A percentile compares a stretch with the other conserved stretches of the same genome.
phyloP scores from a whole-genome alignment of 1,140 invertebrate genomes.

The Contarinia nasturtii region DNA sequence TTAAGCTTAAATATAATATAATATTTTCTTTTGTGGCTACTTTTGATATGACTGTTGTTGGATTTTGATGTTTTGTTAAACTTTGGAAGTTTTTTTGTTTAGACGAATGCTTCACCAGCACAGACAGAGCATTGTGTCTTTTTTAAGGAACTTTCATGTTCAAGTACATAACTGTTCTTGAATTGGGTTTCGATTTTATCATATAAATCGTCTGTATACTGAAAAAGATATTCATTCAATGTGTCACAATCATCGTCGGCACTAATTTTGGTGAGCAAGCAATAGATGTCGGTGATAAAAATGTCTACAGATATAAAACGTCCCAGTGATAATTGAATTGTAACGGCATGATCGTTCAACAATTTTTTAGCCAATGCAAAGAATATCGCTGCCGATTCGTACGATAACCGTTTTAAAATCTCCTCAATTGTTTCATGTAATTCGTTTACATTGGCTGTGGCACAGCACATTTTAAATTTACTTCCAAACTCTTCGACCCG shows the following conservation, averaged over 20 bases:
- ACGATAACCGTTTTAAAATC: neutral
- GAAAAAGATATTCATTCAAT: no score
- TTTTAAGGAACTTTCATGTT: no score
- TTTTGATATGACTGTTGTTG: no score
- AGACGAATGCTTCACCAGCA: constrained; percentile 4
- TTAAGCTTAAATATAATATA: no score
- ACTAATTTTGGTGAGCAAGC: neutral
- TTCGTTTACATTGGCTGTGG: neutral
- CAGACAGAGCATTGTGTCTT: no score
- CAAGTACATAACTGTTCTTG: no score
- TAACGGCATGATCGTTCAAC: neutral
- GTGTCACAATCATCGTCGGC: neutral
- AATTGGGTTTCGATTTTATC: no score
- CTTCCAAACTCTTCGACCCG: neutral
- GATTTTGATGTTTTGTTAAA: no score
- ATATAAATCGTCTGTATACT: no score
- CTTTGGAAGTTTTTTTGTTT: constrained; percentile 1
- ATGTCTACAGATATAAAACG: neutral
- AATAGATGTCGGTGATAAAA: neutral
- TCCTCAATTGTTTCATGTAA: neutral
- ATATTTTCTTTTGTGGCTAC: constrained; percentile 4
- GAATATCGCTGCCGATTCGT: neutral
- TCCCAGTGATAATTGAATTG: neutral
- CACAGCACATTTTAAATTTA: neutral
- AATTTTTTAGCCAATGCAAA: neutral